Conservation (phyloP, 2,113 vertebrate species). For the Prietella phreatophila region DNA sequence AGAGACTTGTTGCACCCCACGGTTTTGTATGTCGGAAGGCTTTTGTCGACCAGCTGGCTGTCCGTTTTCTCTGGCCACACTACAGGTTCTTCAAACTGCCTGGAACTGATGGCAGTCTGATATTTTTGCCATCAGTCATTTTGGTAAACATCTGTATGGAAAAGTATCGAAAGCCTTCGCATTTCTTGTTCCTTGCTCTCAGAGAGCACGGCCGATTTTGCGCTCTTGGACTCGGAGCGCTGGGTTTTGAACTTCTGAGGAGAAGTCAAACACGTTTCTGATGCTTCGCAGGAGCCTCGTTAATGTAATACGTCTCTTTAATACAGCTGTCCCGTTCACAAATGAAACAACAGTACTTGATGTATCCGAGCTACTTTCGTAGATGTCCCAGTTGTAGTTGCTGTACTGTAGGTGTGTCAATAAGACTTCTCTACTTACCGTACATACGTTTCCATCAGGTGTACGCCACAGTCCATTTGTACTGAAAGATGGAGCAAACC, state of each 20-base stretch:
- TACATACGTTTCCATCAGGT: too few species aligned
- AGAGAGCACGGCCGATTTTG: not conserved
- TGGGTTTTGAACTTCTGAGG: too few species aligned
- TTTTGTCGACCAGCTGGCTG: not conserved
- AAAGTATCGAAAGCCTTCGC: not conserved
- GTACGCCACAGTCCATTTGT: not conserved
- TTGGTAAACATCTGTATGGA: not conserved
- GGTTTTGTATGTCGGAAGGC: not conserved
- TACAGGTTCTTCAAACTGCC: not conserved
- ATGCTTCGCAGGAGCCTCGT: too few species aligned
- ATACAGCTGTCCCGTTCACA: too few species aligned
- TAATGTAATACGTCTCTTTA: too few species aligned
- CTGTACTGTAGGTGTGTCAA: too few species aligned
- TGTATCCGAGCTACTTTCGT: too few species aligned
- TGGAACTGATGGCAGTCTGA: not conserved
- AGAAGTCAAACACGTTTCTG: too few species aligned
- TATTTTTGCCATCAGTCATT: not conserved
- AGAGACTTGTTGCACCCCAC: not conserved
- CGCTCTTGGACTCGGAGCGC: too few species aligned
- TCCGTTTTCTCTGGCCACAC: not conserved
- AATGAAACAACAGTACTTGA: too few species aligned
- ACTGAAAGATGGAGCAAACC: not conserved
- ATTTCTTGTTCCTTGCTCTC: not conserved
- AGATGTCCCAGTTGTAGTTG: too few species aligned
- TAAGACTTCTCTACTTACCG: too few species aligned